phyloP scores from a whole-genome alignment of 2,113 vertebrate species.

The Ursus arctos region DNA sequence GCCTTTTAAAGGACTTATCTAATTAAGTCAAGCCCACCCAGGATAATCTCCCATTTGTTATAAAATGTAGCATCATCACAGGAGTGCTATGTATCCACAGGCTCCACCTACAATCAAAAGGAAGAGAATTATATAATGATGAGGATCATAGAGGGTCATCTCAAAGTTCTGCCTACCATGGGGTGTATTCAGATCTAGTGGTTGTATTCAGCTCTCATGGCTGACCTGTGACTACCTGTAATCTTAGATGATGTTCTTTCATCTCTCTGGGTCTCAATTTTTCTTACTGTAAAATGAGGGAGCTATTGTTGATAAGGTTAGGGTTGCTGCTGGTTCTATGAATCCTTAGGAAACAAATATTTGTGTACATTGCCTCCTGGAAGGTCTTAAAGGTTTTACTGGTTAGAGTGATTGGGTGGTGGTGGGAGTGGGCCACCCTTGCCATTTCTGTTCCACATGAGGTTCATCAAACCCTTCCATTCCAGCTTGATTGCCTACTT shows the following conservation, averaged over 20 bases:
- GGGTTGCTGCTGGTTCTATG: neutral
- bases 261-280: neutral
- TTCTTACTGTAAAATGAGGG: neutral
- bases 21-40: neutral
- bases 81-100: neutral
- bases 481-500: neutral
- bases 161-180: neutral
- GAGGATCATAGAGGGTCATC: neutral
- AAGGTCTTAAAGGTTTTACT: neutral
- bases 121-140: neutral
- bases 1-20: neutral
- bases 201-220: neutral
- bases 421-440: neutral
- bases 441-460: neutral
- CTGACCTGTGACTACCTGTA: neutral
- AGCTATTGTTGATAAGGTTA: neutral
- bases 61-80: neutral
- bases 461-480: neutral
- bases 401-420: neutral
- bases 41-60: neutral
- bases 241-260: neutral
- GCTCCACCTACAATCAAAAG: neutral
- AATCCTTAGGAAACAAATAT: neutral
- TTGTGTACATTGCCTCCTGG: neutral
- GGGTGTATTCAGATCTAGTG: neutral